Evolutionary conservation across 2,888 invertebrate species (phyloP), one percentile per base, ranked within the genome.

Genomic region (Callimorpha dominula): DNA sequence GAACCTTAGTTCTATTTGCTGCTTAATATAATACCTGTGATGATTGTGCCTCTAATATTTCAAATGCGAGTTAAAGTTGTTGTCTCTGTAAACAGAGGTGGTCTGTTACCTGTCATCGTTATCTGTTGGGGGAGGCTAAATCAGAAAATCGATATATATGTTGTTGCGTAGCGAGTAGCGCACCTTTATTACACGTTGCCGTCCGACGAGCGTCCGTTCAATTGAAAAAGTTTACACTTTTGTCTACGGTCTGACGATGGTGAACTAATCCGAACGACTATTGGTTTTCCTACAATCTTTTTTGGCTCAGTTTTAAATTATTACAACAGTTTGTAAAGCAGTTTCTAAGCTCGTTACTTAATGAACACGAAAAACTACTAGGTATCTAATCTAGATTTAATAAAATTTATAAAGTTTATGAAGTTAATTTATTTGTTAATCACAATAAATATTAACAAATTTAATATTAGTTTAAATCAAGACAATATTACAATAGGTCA

Each of bases 61-160:
- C 46, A 70, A 72, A 66, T 65, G 8, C n/a, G 43, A 52, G 40
- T 60, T 46, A 52, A 68, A 68, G 52, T 66, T 83, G 72, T 70
- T 68, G 72, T 43, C 50, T 72, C 17, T 71, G 66, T 66, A 43
- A 71, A 82, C 77, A 78, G 80, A 75, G 77, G 76, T 80, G 76
- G 79, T 75, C 81, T 78, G 81, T 88, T 91, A 92, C 93, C 94
- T 92, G 90, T 86, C 89, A 84, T 83, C 87, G 92, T 93, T 94
- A 94, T 94, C 94, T 89, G 87, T 85, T 84, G 83, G 90, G 94
- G 94, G 93, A 91, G 89, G 90, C 87, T 93, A 94, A 95, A 95
- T 95, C 94, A 94, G 93, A 92, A 94, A 95, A 95, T 95, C 95
- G 90, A 95, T 95, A 93, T 75, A 70, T 57, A 43, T 68, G 54